phyloP scores from a whole-genome alignment of 1,140 invertebrate species.

The Saccostrea cuccullata region DNA sequence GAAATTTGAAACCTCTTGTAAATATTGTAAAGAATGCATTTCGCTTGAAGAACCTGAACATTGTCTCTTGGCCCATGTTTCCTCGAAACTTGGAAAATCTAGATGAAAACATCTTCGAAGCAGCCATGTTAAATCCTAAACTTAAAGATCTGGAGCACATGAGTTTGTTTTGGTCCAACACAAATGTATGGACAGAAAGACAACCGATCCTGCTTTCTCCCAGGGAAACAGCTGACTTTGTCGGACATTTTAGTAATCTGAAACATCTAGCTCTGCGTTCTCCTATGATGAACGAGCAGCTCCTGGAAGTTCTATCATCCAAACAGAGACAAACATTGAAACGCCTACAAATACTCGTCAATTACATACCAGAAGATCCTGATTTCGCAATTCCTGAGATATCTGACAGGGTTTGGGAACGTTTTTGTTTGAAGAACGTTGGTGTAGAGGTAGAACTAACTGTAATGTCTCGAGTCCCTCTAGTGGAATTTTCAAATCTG shows the following conservation, averaged over 20 bases:
- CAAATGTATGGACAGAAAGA: slow-evolving; percentile 57
- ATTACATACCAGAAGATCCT: not conserved
- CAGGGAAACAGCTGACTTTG: slow-evolving; percentile 26
- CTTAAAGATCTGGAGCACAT: slow-evolving; percentile 58
- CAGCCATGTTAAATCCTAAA: slow-evolving; percentile 55
- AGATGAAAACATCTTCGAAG: slow-evolving; percentile 60
- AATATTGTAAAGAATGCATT: slow-evolving; percentile 58
- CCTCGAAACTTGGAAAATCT: slow-evolving; percentile 48
- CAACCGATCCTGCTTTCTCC: slow-evolving; percentile 56
- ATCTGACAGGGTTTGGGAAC: slow-evolving; percentile 10
- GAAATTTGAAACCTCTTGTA: slow-evolving; percentile 56
- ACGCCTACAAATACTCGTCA: slow-evolving; percentile 42
- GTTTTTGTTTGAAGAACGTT: slow-evolving; percentile 31
- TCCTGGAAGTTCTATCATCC: slow-evolving; percentile 57
- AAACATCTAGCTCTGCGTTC: slow-evolving; percentile 60
- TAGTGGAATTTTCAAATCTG: slow-evolving; percentile 33
- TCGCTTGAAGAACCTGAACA: slow-evolving; percentile 56
- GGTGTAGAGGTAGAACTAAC: slow-evolving; percentile 28
- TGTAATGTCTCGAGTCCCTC: slow-evolving; percentile 22
- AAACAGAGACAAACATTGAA: slow-evolving; percentile 35
- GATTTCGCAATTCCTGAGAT: slow-evolving; percentile 46
- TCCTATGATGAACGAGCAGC: slow-evolving; percentile 61
- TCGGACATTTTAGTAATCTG: slow-evolving; percentile 59
- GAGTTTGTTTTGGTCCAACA: slow-evolving; percentile 60
- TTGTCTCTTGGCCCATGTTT: slow-evolving; percentile 65